Evolutionary conservation across 2,113 vertebrate genomes (phyloP), one percentile per base, ranked within the genome.

Genomic region (Alligator sinensis): DNA sequence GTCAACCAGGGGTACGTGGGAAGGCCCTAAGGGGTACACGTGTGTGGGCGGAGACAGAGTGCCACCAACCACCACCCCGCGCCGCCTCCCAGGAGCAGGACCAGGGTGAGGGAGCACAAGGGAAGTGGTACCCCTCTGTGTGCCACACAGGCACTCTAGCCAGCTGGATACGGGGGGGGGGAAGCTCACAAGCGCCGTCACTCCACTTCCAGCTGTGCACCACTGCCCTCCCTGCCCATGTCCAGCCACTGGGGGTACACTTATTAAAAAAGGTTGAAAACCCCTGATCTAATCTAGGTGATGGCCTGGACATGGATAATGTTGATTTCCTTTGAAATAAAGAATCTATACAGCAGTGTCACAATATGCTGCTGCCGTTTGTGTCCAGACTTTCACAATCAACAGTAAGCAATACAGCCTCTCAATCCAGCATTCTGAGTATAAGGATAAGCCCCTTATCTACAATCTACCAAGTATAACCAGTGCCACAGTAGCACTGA

Each of bases 1-100:
- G 92, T 96, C 95, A 47, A 47, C 91, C 95, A 92, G 96, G 86
- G 84, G 90, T 85, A 90, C n/a, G 66, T 78, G 91, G 83, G 96
- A 93, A 92, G 38, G 38, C 38, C 38, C 38, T 47, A 47, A 47
- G 6, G 38, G 38, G 38, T 47, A 47, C 38, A 47, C 38, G 8
- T 47, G 38, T 47, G 38, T 47, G 38, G 62, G 72, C 81, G 72
- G 72, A 90, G 76, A 91, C 2, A 0, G 55, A 86, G 28, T 82
- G 60, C 38, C 38, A 47, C 38, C 38, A 5, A 6, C 38, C 38
- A 47, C 38, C 38, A 8, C 38, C 38, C 38, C 6, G 38, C 38
- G 6, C 8, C 6, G 38, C 38, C 38, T 47, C 38, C 38, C 38
- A 47, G 38, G 77, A 0, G 13, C 81, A 84, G 77, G 57, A 82